These are phyloP conservation scores for Donacobius atricapilla DNA, from an alignment of 2,113 vertebrate species.

Conservation along the genomic window DNA sequence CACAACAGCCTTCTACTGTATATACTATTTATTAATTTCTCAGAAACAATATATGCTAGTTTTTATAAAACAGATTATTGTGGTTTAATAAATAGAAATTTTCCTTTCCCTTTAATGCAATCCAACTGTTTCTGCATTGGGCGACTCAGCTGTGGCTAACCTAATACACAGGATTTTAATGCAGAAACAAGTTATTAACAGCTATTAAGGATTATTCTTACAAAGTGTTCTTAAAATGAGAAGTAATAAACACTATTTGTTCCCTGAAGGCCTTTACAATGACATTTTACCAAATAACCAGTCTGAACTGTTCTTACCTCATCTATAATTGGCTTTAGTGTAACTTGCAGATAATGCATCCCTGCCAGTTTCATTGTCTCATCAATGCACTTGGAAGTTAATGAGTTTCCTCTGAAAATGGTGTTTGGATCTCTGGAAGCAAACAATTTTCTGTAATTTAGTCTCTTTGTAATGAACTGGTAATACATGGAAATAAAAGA, in stretches of 20 bases:
- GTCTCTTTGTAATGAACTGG: not conserved
- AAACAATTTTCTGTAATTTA: conserved; percentile 26
- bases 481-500: not conserved
- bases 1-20: not conserved
- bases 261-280: not conserved
- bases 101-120: not conserved
- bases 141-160: not conserved
- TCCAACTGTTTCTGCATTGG: not conserved
- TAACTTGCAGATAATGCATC: conserved; percentile 96
- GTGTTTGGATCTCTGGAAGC: conserved; percentile 93
- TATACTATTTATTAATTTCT: not conserved
- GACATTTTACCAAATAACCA: not conserved
- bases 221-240: not conserved
- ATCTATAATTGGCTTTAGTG: conserved; percentile 92
- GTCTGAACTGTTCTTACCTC: conserved; percentile 78
- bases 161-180: not conserved
- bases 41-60: not conserved
- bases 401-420: conserved; percentile 95
- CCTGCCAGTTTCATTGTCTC: conserved; percentile 98
- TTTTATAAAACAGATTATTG: not conserved
- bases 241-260: not conserved
- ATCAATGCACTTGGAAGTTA: conserved; percentile 98
- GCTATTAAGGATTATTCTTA: not conserved
- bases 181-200: not conserved
- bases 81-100: not conserved